Conservation (phyloP, 2,888 invertebrate genomes). For the Bombylius major region DNA sequence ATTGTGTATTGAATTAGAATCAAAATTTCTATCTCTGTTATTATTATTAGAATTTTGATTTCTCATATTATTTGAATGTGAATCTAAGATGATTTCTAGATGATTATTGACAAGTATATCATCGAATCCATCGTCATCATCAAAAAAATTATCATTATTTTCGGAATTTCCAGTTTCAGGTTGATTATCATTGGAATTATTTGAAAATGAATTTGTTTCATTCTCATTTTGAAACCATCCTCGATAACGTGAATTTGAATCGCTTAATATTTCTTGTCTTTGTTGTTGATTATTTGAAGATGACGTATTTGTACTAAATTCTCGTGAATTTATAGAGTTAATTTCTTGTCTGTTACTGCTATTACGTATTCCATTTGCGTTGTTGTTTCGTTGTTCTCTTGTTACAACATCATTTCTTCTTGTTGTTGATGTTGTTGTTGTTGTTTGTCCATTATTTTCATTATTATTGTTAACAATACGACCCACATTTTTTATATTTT, state of each 20-base stretch:
- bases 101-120: slow-evolving; percentile 14
- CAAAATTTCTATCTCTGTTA: not conserved
- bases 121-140: slow-evolving; percentile 29
- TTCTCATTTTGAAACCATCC: not conserved
- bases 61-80: not conserved
- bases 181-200: no score
- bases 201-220: no score
- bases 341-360: not conserved
- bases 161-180: not conserved
- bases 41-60: not conserved
- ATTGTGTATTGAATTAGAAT: not conserved
- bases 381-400: not conserved
- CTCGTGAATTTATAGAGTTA: not conserved
- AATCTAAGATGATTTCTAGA: not conserved
- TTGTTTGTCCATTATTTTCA: slow-evolving; percentile 1
- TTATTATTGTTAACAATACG: slow-evolving; percentile 23
- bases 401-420: not conserved
- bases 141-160: slow-evolving; percentile 19
- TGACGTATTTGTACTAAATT: not conserved
- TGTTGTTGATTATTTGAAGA: no score
- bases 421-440: not conserved
- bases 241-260: not conserved
- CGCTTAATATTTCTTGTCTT: no score
- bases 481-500: slow-evolving; percentile 28
- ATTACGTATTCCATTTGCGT: not conserved